Percentiles rank a stretch among this genome's conserved stretches.
These are phyloP conservation scores for Prinia subflava DNA, from an alignment of 2,113 vertebrate genomes.

Conservation along the genomic window DNA sequence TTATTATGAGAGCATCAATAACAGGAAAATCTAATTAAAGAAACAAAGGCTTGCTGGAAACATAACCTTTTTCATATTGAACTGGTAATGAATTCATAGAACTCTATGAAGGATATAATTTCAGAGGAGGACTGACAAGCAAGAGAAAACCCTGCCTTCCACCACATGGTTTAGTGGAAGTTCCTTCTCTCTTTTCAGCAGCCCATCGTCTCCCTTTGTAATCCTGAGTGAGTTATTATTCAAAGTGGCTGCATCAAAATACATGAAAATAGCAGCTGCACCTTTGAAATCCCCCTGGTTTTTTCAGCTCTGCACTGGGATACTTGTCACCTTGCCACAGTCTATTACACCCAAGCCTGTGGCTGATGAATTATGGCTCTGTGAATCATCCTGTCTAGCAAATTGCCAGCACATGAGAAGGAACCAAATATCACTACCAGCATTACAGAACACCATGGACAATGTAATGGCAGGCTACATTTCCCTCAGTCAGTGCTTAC, in stretches of 20 bases:
- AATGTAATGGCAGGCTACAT: not conserved
- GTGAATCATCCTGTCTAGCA: not conserved
- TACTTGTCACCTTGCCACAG: not conserved
- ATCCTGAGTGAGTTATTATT: not conserved
- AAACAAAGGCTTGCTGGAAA: constrained; percentile 11
- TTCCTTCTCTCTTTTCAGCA: not conserved
- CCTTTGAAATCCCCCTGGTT: not conserved
- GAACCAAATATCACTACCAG: not conserved
- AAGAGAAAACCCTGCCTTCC: not conserved
- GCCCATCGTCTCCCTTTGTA: not conserved
- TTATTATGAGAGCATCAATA: constrained; percentile 42
- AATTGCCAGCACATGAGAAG: not conserved
- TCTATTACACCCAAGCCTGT: not conserved
- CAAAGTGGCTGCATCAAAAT: not conserved
- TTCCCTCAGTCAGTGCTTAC: not conserved
- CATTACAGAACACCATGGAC: not conserved
- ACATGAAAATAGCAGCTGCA: not conserved
- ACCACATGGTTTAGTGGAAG: not conserved
- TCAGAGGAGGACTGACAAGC: not conserved
- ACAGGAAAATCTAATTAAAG: constrained; percentile 52
- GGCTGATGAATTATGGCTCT: constrained; percentile 27
- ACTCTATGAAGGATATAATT: not conserved
- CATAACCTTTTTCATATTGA: constrained; percentile 7
- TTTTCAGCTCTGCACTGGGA: not conserved
- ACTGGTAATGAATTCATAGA: constrained; percentile 19